phyloP scores from a whole-genome alignment of 2,113 vertebrate species.

The Microcebus jonahi region DNA sequence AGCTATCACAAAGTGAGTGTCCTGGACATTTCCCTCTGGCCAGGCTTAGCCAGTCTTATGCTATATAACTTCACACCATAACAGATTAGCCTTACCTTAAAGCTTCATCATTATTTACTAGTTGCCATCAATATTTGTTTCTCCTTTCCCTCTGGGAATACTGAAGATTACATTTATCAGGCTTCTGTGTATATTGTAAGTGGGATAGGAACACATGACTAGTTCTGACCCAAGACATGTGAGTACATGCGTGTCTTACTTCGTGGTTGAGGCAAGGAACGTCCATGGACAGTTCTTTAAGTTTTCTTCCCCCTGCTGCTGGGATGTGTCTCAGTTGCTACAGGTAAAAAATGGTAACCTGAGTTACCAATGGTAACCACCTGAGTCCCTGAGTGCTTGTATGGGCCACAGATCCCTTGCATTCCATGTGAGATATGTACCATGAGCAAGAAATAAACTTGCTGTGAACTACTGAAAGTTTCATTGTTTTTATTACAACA shows the following conservation, averaged over 20 bases:
- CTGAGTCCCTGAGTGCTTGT: neutral
- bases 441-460: neutral
- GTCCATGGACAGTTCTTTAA: neutral
- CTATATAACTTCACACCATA: neutral
- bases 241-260: neutral
- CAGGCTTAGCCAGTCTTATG: neutral
- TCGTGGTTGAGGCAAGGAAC: neutral
- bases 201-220: neutral
- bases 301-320: neutral
- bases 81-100: neutral
- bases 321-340: neutral
- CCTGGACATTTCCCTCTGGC: neutral
- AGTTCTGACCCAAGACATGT: neutral
- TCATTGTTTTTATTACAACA: neutral
- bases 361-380: accelerated
- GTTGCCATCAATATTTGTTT: neutral
- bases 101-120: neutral
- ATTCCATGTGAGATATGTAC: too few relatives aligned
- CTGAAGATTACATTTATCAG: neutral
- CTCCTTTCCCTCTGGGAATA: neutral
- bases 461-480: neutral
- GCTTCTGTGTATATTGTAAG: neutral
- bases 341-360: neutral
- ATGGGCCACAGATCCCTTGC: neutral
- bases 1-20: neutral